Base-by-base conservation (phyloP, 2,888 invertebrate genomes). In the Thysanoteuthis rhombus region DNA sequence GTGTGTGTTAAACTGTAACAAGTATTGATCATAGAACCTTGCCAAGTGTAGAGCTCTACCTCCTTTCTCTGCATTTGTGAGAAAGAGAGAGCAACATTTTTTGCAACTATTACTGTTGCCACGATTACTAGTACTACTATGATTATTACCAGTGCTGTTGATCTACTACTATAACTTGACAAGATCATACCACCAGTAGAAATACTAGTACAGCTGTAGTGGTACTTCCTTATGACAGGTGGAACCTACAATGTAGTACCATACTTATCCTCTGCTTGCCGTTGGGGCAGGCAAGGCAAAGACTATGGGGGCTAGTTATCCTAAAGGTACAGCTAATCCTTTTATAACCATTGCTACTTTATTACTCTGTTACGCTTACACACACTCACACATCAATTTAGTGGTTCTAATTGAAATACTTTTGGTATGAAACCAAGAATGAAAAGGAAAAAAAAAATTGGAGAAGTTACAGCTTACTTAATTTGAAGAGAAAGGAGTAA, bases 251-350 rank as follows among this genome's bases (percentile, higher is more conserved):
- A 75, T 75, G 75, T 75, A 75, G 75, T 75, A 75, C 75, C 75
- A 75, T 75, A 75, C 75, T 75, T 36, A 75, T 75, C 75, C 75
- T 75, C 75, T 75, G 75, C 75, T 75, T 75, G 75, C 75, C n/a
- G 25, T 52, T 52, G 75, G 75, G 75, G 75, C 75, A n/a, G 16
- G 75, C 75, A 75, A 75, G 36, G 75, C 42, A 28, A 32, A 45
- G 38, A 92, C 42, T 19, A 92, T 92, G 92, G 92, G 92, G 92
- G 92, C 92, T 92, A 40, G n/a, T 92, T 40, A 45, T 92, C n/a
- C 92, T 3, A 92, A 92, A 92, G 92, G 92, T 92, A 92, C 32
- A 19, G 40, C 92, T 40, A 40, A n/a, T 45, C 16, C 32, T n/a
- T 92, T 39, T 91, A 38, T 40, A 1, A 38, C 1, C 1, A 38